These are phyloP conservation scores for Lepus europaeus DNA, from an alignment of 2,113 vertebrate species.

Conservation along the genomic window DNA sequence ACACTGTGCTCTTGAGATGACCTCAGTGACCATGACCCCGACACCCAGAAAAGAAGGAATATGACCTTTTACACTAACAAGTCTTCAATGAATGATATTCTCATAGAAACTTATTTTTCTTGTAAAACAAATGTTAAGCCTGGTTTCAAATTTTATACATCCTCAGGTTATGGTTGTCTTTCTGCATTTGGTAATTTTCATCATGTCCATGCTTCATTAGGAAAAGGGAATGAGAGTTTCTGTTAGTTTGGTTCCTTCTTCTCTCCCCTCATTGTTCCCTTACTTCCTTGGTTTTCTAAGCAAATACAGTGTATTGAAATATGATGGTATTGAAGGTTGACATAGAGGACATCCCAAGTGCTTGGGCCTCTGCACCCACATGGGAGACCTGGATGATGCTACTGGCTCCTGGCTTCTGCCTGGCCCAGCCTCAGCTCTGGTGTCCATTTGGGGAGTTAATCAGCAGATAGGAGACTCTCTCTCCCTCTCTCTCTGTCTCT, in stretches of 20 bases:
- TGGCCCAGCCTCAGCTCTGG: no score
- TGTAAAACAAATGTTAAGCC: not conserved
- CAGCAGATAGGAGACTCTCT: no score
- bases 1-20: no score
- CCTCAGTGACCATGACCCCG: no score
- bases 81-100: not conserved
- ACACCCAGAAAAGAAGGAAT: not conserved
- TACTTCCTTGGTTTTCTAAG: not conserved
- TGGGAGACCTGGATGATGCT: no score
- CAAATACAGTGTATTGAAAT: not conserved
- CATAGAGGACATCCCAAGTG: not conserved
- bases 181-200: slow-evolving; percentile 1
- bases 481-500: no score
- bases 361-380: no score
- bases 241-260: not conserved
- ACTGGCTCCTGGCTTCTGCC: no score
- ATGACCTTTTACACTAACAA: slow-evolving; percentile 28
- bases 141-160: slow-evolving; percentile 5
- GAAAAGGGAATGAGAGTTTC: not conserved
- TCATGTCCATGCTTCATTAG: not conserved
- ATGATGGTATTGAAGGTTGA: not conserved
- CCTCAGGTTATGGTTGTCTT: not conserved
- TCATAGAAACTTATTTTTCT: slow-evolving; percentile 15
- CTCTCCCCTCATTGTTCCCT: not conserved
- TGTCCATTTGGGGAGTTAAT: no score